Conservation (phyloP, 1,140 invertebrate species). For the Brevipalpus yothersi region DNA sequence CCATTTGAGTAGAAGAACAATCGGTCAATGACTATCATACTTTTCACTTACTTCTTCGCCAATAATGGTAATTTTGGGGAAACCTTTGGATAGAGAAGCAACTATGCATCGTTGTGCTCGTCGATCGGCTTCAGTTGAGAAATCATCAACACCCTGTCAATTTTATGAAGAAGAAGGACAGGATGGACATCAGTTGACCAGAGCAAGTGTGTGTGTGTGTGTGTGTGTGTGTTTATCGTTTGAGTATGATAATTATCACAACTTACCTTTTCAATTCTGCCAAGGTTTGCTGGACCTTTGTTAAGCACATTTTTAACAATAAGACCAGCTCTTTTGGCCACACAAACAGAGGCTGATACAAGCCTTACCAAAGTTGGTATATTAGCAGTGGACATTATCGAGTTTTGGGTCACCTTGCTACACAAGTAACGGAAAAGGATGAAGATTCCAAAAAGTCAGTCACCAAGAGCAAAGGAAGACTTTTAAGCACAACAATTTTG, state of each 20-base stretch:
- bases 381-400: neutral
- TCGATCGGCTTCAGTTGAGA: slow-evolving; percentile 90
- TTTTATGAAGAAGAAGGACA: slow-evolving; percentile 9
- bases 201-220: neutral
- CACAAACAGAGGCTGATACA: slow-evolving; percentile 45
- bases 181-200: neutral
- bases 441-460: too few relatives aligned
- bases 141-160: slow-evolving; percentile 57
- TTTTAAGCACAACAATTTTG: too few relatives aligned
- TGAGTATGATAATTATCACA: neutral
- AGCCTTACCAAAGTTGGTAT: slow-evolving; percentile 22
- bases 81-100: slow-evolving; percentile 49
- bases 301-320: slow-evolving; percentile 73
- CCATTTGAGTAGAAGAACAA: neutral
- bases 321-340: slow-evolving; percentile 51
- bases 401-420: neutral
- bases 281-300: slow-evolving; percentile 47
- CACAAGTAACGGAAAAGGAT: too few relatives aligned
- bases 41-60: slow-evolving; percentile 57
- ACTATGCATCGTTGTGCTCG: slow-evolving; percentile 78
- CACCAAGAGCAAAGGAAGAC: too few relatives aligned
- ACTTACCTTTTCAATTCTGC: slow-evolving; percentile 60
- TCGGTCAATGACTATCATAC: neutral
- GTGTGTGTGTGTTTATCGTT: slow-evolving; percentile 3
- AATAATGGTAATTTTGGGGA: slow-evolving; percentile 63